A percentile compares a stretch with the other conserved stretches of the same genome.
phyloP scores from a whole-genome alignment of 1,140 invertebrate genomes.

The Leguminivora glycinivorella region DNA sequence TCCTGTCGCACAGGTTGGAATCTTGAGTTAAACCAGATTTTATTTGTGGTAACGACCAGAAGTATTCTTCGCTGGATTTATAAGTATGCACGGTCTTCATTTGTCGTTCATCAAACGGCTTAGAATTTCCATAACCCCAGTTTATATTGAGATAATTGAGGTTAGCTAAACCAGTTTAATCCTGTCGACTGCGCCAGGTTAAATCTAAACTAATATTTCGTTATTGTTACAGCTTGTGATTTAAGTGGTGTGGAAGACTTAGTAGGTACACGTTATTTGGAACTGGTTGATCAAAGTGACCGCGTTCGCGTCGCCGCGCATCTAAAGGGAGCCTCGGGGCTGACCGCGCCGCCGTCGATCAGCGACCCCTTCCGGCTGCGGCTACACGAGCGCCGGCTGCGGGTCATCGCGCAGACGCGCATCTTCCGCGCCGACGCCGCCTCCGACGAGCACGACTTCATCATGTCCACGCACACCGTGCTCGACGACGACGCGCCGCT shows the following conservation, averaged over 20 bases:
- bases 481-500: constrained; percentile 79
- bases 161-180: no score
- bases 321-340: constrained; percentile 85
- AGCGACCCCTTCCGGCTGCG: constrained; percentile 89
- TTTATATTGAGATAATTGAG: no score
- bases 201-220: constrained; percentile 32
- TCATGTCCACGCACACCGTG: constrained; percentile 95
- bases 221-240: constrained; percentile 68
- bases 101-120: no score
- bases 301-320: constrained; percentile 85
- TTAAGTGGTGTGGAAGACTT: constrained; percentile 75
- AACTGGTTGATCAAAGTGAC: constrained; percentile 89
- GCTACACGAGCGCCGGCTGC: constrained; percentile 86
- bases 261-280: constrained; percentile 85
- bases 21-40: no score
- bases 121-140: no score
- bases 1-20: no score
- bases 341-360: constrained; percentile 82
- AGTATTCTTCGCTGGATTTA: no score
- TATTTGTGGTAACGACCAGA: no score
- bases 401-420: constrained; percentile 93
- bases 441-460: constrained; percentile 88
- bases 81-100: no score
- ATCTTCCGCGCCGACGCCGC: constrained; percentile 86
- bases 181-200: neutral